phyloP scores from a whole-genome alignment of 2,888 invertebrate genomes.

The Shargacucullia verbasci region DNA sequence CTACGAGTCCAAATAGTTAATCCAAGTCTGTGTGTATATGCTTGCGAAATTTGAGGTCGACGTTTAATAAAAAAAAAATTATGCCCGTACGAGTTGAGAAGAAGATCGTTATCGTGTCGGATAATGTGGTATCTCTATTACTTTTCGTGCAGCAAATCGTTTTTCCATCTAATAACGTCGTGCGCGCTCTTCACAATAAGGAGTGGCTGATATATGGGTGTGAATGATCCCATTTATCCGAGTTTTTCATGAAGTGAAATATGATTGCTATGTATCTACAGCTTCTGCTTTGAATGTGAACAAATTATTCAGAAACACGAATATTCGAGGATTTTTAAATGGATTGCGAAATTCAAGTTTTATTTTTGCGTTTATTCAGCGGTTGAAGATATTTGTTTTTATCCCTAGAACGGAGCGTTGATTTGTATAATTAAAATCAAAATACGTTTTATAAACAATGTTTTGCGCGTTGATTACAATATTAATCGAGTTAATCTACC shows the following conservation, averaged over 20 bases:
- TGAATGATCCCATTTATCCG: conserved; percentile 52
- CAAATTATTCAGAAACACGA: conserved; percentile 40
- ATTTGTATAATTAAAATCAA: conserved; percentile 18
- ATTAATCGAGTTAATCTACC: conserved; percentile 35
- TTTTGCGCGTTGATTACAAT: conserved; percentile 21
- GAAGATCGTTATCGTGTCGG: too few species aligned
- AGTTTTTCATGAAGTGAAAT: conserved; percentile 41
- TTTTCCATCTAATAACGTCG: conserved; percentile 45
- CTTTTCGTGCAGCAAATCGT: conserved; percentile 33
- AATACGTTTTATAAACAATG: conserved; percentile 15
- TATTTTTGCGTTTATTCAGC: conserved; percentile 10
- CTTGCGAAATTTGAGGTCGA: too few species aligned
- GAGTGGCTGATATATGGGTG: conserved; percentile 22
- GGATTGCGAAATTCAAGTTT: conserved; percentile 26
- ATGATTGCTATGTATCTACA: conserved; percentile 26
- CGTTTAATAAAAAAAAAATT: too few species aligned
- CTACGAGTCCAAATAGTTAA: too few species aligned
- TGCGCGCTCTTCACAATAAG: conserved; percentile 40
- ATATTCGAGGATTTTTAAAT: conserved; percentile 21
- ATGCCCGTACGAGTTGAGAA: too few species aligned
- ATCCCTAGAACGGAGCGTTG: conserved; percentile 2
- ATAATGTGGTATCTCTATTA: conserved; percentile 2
- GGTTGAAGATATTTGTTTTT: conserved; percentile 14
- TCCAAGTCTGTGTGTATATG: too few species aligned
- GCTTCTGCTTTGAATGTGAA: conserved; percentile 33